These are phyloP conservation scores for Drosophila nikananu DNA, from an alignment of 1,140 invertebrate species.

Conservation along the genomic window DNA sequence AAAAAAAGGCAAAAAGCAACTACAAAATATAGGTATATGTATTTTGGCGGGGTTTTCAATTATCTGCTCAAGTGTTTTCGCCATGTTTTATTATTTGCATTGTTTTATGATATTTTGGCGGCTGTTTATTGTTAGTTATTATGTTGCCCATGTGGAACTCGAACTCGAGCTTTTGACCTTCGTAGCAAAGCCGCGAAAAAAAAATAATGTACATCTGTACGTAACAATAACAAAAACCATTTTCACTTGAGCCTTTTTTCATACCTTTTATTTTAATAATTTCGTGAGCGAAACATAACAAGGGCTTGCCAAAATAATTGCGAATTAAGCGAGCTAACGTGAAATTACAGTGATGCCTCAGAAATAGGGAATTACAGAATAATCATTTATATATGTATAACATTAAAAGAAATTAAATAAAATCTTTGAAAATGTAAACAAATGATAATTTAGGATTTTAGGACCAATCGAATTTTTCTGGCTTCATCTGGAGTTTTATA, in stretches of 20 bases:
- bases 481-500: neutral
- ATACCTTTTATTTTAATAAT: slow-evolving; percentile 12
- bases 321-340: slow-evolving; percentile 17
- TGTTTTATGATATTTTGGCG: slow-evolving; percentile 64
- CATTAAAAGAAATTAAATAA: too few species aligned
- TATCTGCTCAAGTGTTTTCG: slow-evolving; percentile 72
- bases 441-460: neutral
- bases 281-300: slow-evolving; percentile 24
- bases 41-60: slow-evolving; percentile 52
- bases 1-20: slow-evolving; percentile 14
- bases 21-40: slow-evolving; percentile 8
- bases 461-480: neutral
- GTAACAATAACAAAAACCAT: slow-evolving; percentile 12
- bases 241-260: slow-evolving; percentile 34
- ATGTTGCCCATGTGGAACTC: slow-evolving; percentile 32
- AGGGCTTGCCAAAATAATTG: slow-evolving; percentile 26
- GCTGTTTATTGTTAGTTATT: slow-evolving; percentile 47
- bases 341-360: slow-evolving; percentile 14
- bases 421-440: neutral
- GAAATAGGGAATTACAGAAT: neutral
- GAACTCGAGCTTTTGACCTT: slow-evolving; percentile 27
- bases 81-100: slow-evolving; percentile 57
- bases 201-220: slow-evolving; percentile 13
- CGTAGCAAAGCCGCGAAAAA: slow-evolving; percentile 25
- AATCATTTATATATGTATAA: neutral